phyloP scores from a whole-genome alignment of 2,888 invertebrate species.

The Agrochola macilenta region DNA sequence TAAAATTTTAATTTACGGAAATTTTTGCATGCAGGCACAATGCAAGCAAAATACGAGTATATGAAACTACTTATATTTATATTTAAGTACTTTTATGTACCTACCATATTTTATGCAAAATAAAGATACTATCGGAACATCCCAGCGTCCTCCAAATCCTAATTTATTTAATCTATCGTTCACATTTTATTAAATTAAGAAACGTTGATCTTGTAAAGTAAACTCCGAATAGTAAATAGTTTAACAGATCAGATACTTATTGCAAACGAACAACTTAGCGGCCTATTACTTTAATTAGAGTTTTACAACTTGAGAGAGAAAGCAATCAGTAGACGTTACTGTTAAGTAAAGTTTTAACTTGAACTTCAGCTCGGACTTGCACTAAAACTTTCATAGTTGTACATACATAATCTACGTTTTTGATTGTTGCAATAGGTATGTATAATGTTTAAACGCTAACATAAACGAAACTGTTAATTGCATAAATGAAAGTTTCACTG shows the following conservation, averaged over 20 bases:
- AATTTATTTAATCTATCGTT: not conserved
- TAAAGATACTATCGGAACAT: not conserved
- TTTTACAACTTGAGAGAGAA: slow-evolving; percentile 54
- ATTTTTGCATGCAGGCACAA: too few relatives aligned
- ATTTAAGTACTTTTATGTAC: too few relatives aligned
- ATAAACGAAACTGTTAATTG: slow-evolving; percentile 5
- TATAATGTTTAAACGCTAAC: slow-evolving; percentile 17
- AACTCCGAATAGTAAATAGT: slow-evolving; percentile 34
- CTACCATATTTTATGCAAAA: too few relatives aligned
- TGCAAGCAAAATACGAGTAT: too few relatives aligned
- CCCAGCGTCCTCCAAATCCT: not conserved
- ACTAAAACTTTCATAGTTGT: slow-evolving; percentile 46
- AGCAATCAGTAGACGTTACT: slow-evolving; percentile 57
- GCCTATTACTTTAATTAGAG: slow-evolving; percentile 62
- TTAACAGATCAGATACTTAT: slow-evolving; percentile 32
- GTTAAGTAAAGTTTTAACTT: slow-evolving; percentile 51
- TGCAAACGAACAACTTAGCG: slow-evolving; percentile 45
- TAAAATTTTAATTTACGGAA: too few relatives aligned
- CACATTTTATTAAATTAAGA: not conserved
- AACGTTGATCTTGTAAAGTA: not conserved
- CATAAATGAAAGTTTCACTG: not conserved
- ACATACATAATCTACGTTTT: slow-evolving; percentile 21
- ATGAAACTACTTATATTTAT: too few relatives aligned
- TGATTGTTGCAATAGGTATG: slow-evolving; percentile 23
- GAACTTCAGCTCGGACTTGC: slow-evolving; percentile 48